Evolutionary conservation across 2,888 invertebrate species (phyloP).

Genomic region (Phytoseiulus persimilis): DNA sequence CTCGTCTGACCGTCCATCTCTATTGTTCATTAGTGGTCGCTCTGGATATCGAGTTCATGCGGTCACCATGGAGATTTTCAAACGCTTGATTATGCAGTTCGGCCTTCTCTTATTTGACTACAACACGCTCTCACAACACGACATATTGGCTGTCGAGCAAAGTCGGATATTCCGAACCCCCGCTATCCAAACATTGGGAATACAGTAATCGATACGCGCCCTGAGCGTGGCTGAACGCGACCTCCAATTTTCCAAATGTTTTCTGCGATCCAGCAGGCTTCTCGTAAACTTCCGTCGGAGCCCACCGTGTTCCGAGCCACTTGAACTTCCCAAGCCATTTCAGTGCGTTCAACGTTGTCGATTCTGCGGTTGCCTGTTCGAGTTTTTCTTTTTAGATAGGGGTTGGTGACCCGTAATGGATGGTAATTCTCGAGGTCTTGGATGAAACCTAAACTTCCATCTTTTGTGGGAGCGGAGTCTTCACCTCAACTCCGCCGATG

Average conservation of each 20-base stretch:
- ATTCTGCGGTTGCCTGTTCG: no score
- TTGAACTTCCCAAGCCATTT: no score
- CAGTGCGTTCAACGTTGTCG: no score
- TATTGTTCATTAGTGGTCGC: not conserved
- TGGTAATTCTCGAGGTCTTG: no score
- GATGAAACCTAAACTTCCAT: no score
- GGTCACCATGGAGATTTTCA: slow-evolving; percentile 5
- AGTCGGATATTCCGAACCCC: not conserved
- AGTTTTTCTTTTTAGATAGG: no score
- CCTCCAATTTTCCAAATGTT: not conserved
- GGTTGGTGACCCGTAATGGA: no score
- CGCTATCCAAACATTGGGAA: not conserved
- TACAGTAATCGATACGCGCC: not conserved
- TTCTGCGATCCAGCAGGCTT: not conserved
- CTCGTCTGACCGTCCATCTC: not conserved
- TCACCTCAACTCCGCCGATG: no score
- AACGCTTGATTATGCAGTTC: not conserved
- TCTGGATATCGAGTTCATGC: not conserved
- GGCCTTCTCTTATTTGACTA: not conserved
- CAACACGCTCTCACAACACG: not conserved
- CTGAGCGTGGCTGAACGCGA: no score
- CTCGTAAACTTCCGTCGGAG: no score
- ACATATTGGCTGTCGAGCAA: not conserved
- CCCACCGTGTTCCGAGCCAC: no score
- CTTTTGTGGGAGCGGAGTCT: no score